Percentiles rank a stretch among this genome's conserved stretches.
phyloP scores from a whole-genome alignment of 2,797 vertebrate species.

The Oryzias dopingdopingensis region DNA sequence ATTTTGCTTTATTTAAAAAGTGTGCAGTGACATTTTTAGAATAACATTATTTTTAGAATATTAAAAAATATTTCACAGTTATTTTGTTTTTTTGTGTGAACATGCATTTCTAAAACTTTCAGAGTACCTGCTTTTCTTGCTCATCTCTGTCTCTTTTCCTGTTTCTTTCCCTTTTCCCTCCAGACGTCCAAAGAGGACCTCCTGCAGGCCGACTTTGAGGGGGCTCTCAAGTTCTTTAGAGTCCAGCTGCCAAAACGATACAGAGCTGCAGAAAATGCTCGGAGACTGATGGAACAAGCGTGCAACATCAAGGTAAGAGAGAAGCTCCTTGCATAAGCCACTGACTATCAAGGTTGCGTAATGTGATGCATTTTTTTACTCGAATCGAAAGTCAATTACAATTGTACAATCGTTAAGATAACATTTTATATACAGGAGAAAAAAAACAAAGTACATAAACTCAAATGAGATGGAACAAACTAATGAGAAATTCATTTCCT shows the following conservation, averaged over 20 bases:
- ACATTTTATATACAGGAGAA: background rate
- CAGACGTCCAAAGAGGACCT: conserved; percentile 99
- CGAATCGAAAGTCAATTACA: background rate
- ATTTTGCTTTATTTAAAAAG: background rate
- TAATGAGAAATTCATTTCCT: conserved; percentile 8
- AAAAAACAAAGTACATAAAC: background rate
- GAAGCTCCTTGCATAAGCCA: background rate
- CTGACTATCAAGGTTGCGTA: background rate
- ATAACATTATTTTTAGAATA: no score
- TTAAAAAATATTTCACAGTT: no score
- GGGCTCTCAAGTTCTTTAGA: conserved; percentile 97
- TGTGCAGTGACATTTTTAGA: background rate
- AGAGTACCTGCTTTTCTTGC: background rate
- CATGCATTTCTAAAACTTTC: no score
- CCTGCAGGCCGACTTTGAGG: conserved; percentile 97
- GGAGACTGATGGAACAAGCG: conserved; percentile 96
- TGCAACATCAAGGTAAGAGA: conserved; percentile 94
- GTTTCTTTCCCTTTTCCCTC: conserved; percentile 15
- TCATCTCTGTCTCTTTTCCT: conserved; percentile 11
- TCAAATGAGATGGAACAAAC: background rate
- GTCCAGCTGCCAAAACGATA: conserved; percentile 98
- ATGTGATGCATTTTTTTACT: background rate
- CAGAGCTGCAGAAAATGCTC: conserved; percentile 95
- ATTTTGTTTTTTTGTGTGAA: no score
- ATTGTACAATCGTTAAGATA: background rate